Evolutionary conservation across 2,888 invertebrate species (phyloP), one percentile per base, ranked within the genome.

Genomic region (Coenonympha glycerion): DNA sequence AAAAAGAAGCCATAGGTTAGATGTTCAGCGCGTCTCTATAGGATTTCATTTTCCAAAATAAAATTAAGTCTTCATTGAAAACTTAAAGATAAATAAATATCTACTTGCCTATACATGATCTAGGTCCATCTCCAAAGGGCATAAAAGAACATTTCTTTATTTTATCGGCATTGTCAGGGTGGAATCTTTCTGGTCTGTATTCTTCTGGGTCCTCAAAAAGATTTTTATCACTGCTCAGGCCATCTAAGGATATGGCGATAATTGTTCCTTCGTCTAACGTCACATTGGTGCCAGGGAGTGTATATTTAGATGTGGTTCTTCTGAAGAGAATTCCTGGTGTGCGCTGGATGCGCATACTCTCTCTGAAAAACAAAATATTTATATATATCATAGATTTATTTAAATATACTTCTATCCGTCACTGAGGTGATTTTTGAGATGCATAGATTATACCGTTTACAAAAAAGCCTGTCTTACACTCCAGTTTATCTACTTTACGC

Each of bases 301-400:
- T 15, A 5, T 39, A 39, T 15, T 39, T 39, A 15, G 18, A 65
- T 53, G 1, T 49, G 56, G 45, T 62, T 62, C 9, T 49, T 53
- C 6, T 47, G 54, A 8, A 24, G 48, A 64, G 41, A 18, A 57
- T 57, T 1, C 56, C 64, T 6, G 57, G 57, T 0, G 64, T 59
- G 2, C 60, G 57, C 6, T 50, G 39, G 8, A 52, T 31, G 3
- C 64, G 56, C 66, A 79, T 67, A 15, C 69, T 70, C 48, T 82
- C 82, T 47, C 62, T 62, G 39, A 11, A 49, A 57, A 30, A 26
- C 11, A 5, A 9, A 11, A 19, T n/a, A n/a, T n/a, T n/a, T n/a
- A n/a, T n/a, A n/a, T n/a, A n/a, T n/a, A n/a, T n/a, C n/a, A n/a
- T n/a, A n/a, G n/a, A n/a, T n/a, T n/a, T n/a, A n/a, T n/a, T n/a